Base-by-base conservation (phyloP, 53 echinoderm and acorn worm species). In the Zoroaster sp. region DNA sequence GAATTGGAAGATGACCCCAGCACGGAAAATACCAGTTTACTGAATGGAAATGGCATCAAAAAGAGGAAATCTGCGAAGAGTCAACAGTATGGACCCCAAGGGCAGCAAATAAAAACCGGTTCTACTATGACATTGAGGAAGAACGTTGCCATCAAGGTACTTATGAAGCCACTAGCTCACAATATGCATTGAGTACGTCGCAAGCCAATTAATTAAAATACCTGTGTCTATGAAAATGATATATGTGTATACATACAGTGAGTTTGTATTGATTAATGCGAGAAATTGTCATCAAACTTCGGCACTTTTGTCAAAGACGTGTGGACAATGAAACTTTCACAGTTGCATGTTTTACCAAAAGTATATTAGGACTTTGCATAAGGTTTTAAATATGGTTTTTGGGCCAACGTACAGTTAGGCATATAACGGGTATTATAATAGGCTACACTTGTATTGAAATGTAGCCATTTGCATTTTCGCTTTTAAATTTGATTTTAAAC, bases 71-170 rank as follows among this genome's bases (percentile, higher is more conserved):
- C 85, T 44, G 66, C 23, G 0, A 71, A 71, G 85, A 46, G 0
- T 18, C 71, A 3, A 47, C 85, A 5, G 71, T n/a, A n/a, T n/a
- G n/a, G 40, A 32, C 20, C 46, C 7, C 69, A 35, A 12, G 14
- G 25, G 25, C 45, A 70, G 25, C 85, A 10, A 12, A 3, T 35
- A 2, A 49, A 20, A 0, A 31, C 13, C 20, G 85, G 4, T 15
- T 1, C 71, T 9, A 18, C 46, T 2, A 17, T 15, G 37, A 44
- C 15, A 18, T 28, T 85, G 70, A 71, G 47, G 17, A 32, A 35
- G n/a, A 70, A 37, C 15, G 36, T 85, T 51, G 85, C 85, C 25
- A 85, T 85, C 35, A 69, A 51, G 49, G 85, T 85, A 39, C 21
- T 17, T n/a, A 63, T 5, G 12, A 63, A 17, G 49, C 49, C 49